These are phyloP conservation scores for Agriopis marginaria DNA, from an alignment of 2,888 invertebrate species.

Conservation along the genomic window DNA sequence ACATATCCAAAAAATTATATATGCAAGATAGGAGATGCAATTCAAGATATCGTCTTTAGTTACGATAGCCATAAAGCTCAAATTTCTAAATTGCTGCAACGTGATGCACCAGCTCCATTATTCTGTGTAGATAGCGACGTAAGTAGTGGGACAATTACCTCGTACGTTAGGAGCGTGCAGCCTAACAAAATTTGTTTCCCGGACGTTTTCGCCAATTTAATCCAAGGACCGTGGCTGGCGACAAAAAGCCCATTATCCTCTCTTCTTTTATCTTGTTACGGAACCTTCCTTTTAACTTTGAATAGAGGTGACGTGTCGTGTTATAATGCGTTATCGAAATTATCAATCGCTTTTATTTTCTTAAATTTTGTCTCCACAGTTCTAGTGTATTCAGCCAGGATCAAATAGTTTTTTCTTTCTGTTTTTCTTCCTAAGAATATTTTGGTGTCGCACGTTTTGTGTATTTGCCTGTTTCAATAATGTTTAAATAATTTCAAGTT, in stretches of 20 bases:
- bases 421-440: too few species aligned
- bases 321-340: conserved; percentile 9
- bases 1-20: too few species aligned
- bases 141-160: conserved; percentile 44
- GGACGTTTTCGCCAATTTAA: conserved; percentile 73
- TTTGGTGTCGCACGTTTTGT: too few species aligned
- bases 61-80: not conserved
- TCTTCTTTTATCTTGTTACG: conserved; percentile 76
- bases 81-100: not conserved
- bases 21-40: too few species aligned
- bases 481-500: too few species aligned
- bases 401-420: not conserved
- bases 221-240: conserved; percentile 62
- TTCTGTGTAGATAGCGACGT: conserved; percentile 33
- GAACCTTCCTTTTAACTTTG: conserved; percentile 73
- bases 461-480: too few species aligned
- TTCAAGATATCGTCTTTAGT: not conserved
- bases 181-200: conserved; percentile 65
- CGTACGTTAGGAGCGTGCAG: conserved; percentile 34
- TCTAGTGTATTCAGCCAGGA: not conserved
- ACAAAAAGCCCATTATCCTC: conserved; percentile 74
- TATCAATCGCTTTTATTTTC: not conserved
- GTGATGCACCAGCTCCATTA: not conserved
- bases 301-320: conserved; percentile 26
- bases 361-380: not conserved